Evolutionary conservation across 2,888 invertebrate species (phyloP).

Genomic region (Epirrhoe tristata): DNA sequence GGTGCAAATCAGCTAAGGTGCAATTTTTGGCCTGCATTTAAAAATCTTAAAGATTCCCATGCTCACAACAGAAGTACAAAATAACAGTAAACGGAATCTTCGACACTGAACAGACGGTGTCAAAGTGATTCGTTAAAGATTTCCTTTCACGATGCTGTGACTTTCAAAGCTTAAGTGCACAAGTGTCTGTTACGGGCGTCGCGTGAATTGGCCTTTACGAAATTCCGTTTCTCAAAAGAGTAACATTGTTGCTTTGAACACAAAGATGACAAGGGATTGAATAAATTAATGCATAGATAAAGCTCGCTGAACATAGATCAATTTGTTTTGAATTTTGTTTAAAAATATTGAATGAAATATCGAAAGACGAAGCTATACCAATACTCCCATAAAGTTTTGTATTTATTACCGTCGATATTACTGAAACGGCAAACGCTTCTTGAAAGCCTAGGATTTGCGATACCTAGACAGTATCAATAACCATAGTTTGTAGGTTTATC

Average conservation of each 20-base stretch:
- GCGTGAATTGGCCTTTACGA: slow-evolving; percentile 30
- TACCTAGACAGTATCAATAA: slow-evolving; percentile 38
- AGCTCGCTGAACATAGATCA: not conserved
- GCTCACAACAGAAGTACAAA: not conserved
- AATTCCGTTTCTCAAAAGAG: slow-evolving; percentile 19
- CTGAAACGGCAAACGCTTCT: not conserved
- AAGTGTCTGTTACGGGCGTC: slow-evolving; percentile 36
- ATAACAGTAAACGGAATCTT: slow-evolving; percentile 16
- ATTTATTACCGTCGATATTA: not conserved
- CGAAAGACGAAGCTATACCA: not conserved
- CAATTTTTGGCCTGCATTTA: too few relatives aligned
- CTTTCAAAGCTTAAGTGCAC: slow-evolving; percentile 28
- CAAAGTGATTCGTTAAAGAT: slow-evolving; percentile 34
- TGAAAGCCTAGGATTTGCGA: slow-evolving; percentile 3
- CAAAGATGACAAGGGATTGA: slow-evolving; percentile 10
- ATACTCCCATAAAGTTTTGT: not conserved
- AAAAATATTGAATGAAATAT: not conserved
- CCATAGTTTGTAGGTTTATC: slow-evolving; percentile 49
- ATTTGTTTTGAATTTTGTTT: not conserved
- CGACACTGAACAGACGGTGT: slow-evolving; percentile 30
- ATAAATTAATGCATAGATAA: slow-evolving; percentile 6
- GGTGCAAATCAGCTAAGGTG: too few relatives aligned
- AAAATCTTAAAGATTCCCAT: not conserved
- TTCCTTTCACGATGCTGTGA: slow-evolving; percentile 29
- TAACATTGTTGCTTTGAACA: slow-evolving; percentile 33